phyloP scores from a whole-genome alignment of 2,113 vertebrate genomes.

The Brachypteracias leptosomus region DNA sequence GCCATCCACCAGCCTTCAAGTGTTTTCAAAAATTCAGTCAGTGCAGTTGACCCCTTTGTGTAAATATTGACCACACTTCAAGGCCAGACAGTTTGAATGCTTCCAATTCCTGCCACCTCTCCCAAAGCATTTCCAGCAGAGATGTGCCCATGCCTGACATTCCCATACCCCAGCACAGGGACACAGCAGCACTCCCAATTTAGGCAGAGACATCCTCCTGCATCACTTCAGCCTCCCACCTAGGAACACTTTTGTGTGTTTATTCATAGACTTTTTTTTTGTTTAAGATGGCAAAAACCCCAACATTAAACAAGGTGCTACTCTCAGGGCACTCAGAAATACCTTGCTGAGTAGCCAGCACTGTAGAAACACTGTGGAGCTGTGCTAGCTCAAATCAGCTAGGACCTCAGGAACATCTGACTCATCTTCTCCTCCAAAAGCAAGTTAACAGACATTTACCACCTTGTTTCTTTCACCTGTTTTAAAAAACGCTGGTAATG shows the following conservation, averaged over 20 bases:
- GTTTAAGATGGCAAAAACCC: neutral
- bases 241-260: neutral
- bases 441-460: neutral
- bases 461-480: neutral
- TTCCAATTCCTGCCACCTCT: neutral
- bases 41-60: neutral
- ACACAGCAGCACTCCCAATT: neutral
- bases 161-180: neutral
- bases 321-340: neutral
- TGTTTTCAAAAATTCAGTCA: neutral
- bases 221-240: neutral
- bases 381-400: neutral
- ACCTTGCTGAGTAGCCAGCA: neutral
- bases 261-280: neutral
- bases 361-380: too few species aligned
- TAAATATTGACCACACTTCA: neutral
- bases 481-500: neutral
- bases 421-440: neutral
- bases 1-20: neutral
- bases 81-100: neutral
- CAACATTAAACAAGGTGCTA: accelerated
- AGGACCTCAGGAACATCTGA: neutral
- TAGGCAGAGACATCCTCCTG: neutral
- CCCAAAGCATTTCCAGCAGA: accelerated
- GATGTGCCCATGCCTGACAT: neutral